These are phyloP conservation scores for Tyto alba DNA, from an alignment of 2,113 vertebrate species.

Conservation along the genomic window DNA sequence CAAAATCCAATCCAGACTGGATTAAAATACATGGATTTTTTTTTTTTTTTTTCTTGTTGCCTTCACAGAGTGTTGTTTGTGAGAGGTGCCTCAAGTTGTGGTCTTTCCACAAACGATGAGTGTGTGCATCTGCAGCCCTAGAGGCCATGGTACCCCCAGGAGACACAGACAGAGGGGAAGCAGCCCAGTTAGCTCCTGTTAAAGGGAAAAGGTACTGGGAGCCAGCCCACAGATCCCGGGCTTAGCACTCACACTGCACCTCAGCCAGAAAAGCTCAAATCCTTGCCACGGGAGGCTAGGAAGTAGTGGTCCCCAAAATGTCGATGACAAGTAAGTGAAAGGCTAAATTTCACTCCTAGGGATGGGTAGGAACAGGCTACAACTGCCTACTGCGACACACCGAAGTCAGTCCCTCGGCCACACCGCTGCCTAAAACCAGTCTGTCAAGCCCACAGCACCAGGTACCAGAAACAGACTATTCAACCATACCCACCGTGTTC, in stretches of 20 bases:
- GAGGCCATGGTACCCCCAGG: neutral
- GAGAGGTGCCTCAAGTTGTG: neutral
- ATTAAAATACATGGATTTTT: neutral
- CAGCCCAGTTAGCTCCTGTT: neutral
- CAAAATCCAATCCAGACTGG: neutral
- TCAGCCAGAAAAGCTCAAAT: neutral
- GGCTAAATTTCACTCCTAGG: neutral
- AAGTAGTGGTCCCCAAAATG: neutral
- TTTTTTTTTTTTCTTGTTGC: neutral
- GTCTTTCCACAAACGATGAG: neutral
- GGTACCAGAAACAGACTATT: neutral
- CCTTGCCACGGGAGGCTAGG: neutral
- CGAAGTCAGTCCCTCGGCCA: neutral
- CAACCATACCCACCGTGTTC: accelerated
- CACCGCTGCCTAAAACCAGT: neutral
- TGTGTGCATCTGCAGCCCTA: neutral
- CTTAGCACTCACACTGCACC: neutral
- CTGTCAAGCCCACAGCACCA: neutral
- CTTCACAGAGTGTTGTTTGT: neutral
- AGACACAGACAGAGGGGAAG: neutral
- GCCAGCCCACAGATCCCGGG: neutral
- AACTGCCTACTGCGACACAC: neutral
- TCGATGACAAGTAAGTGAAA: neutral
- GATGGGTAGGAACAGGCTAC: neutral
- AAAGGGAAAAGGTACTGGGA: neutral